phyloP scores from a whole-genome alignment of 2,888 invertebrate genomes.

The Steromphala cineraria region DNA sequence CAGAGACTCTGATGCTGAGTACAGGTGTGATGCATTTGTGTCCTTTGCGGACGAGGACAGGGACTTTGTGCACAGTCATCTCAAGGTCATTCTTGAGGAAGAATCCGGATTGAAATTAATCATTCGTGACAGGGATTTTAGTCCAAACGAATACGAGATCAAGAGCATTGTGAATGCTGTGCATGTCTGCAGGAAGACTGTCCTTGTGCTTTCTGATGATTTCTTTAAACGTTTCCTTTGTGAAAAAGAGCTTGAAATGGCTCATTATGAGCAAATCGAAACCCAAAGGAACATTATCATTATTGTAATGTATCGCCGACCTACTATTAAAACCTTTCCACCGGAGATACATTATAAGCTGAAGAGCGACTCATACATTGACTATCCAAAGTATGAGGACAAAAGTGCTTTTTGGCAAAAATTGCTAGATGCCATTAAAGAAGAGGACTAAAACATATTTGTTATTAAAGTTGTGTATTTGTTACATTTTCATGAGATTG shows the following conservation, averaged over 20 bases:
- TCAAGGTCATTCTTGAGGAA: neutral
- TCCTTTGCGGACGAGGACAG: neutral
- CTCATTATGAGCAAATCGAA: neutral
- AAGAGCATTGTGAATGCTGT: slow-evolving; percentile 56
- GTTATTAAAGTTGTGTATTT: no score
- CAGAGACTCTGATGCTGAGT: neutral
- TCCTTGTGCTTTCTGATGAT: slow-evolving; percentile 52
- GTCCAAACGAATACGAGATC: slow-evolving; percentile 47
- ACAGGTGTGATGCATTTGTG: neutral
- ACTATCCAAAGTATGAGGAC: neutral
- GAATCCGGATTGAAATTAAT: neutral
- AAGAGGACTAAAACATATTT: no score
- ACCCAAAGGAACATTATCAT: neutral
- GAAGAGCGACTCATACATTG: neutral
- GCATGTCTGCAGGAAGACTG: slow-evolving; percentile 50
- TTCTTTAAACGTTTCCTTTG: slow-evolving; percentile 57
- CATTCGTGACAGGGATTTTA: neutral
- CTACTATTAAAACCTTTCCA: neutral
- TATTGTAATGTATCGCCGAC: neutral
- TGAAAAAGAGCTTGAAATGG: slow-evolving; percentile 55
- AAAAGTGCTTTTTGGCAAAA: neutral
- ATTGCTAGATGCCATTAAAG: neutral
- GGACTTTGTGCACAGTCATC: neutral
- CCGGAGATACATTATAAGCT: neutral
- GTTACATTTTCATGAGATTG: no score